Evolutionary conservation across 1,140 invertebrate species (phyloP).

Genomic region (Drosophila sproati): DNA sequence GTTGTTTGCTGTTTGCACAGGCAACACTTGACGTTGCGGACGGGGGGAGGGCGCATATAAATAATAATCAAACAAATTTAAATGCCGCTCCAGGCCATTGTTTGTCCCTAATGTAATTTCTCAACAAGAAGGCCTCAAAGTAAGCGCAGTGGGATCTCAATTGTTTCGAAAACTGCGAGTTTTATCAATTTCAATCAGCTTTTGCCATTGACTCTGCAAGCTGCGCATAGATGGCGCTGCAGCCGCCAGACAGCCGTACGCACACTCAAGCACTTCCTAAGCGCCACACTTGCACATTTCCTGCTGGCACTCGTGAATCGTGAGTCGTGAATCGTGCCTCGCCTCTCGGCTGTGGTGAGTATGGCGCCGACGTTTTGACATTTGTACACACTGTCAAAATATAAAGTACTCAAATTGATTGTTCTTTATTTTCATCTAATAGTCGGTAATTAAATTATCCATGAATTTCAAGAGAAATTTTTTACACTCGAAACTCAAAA

Average conservation of each 20-base stretch:
- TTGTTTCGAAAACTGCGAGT: neutral
- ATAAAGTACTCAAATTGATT: neutral
- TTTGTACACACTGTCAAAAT: slow-evolving; percentile 6
- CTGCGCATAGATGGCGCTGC: slow-evolving; percentile 59
- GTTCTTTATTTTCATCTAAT: too few species aligned
- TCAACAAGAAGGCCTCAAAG: slow-evolving; percentile 24
- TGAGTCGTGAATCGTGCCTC: slow-evolving; percentile 2
- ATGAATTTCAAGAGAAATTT: too few species aligned
- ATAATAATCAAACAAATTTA: slow-evolving; percentile 73
- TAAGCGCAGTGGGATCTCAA: slow-evolving; percentile 13
- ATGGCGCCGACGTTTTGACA: slow-evolving; percentile 20
- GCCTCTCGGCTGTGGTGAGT: slow-evolving; percentile 67
- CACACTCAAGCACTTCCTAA: slow-evolving; percentile 39
- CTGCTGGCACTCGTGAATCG: slow-evolving; percentile 38
- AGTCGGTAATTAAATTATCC: too few species aligned
- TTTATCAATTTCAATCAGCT: slow-evolving; percentile 32
- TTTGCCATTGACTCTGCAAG: slow-evolving; percentile 30
- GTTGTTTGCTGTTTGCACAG: slow-evolving; percentile 70
- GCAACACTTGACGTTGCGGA: slow-evolving; percentile 64
- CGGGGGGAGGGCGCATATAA: slow-evolving; percentile 67
- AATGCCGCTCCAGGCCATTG: slow-evolving; percentile 29
- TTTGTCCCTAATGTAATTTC: slow-evolving; percentile 52
- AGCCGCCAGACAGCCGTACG: slow-evolving; percentile 5
- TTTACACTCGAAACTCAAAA: too few species aligned
- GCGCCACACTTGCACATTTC: slow-evolving; percentile 53